A percentile compares a stretch with the other conserved stretches of the same genome.
phyloP scores from a whole-genome alignment of 2,797 vertebrate genomes.

The Balearica regulorum region DNA sequence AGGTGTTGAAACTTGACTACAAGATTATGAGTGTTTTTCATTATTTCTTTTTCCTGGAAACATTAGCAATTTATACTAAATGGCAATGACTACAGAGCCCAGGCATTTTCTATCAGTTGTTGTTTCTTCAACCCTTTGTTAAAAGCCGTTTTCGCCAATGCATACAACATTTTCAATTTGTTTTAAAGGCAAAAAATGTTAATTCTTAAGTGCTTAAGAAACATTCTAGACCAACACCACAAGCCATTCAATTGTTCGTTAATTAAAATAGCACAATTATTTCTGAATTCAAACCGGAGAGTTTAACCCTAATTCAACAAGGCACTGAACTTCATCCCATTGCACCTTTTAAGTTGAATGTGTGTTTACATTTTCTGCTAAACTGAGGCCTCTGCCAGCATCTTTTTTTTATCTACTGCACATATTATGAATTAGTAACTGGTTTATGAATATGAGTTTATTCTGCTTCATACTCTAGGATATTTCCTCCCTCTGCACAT shows the following conservation, averaged over 20 bases:
- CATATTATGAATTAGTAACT: neutral
- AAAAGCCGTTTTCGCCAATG: neutral
- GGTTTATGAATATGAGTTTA: neutral
- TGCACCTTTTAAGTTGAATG: neutral
- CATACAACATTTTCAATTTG: neutral
- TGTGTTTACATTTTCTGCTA: neutral
- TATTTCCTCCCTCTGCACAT: neutral
- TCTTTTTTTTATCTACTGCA: neutral
- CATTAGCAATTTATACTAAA: neutral
- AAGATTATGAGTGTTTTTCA: neutral
- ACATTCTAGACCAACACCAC: neutral
- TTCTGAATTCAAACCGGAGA: neutral
- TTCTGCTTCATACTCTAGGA: neutral
- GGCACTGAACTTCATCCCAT: neutral
- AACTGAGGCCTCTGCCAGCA: neutral
- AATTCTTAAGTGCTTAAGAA: neutral
- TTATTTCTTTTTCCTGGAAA: constrained; percentile 12
- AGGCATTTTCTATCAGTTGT: neutral
- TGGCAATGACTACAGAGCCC: neutral
- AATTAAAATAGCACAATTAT: neutral
- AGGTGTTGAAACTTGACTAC: constrained; percentile 26
- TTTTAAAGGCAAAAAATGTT: neutral
- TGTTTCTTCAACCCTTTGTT: neutral
- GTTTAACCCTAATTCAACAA: neutral
- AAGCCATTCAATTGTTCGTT: neutral